phyloP scores from a whole-genome alignment of 2,113 vertebrate species.

The Eonycteris spelaea region DNA sequence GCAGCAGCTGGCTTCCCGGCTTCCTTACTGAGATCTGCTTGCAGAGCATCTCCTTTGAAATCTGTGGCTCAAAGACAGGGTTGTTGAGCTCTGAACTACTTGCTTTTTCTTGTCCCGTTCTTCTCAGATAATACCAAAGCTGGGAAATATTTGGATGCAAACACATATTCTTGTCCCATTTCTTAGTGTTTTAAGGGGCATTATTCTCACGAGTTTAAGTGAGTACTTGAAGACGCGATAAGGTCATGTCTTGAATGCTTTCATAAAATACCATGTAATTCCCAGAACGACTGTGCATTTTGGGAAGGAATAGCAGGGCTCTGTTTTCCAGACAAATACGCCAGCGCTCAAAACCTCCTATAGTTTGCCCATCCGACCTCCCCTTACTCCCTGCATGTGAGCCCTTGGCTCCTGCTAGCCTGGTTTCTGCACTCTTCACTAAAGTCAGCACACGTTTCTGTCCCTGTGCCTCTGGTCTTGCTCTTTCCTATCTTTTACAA shows the following conservation, averaged over 20 bases:
- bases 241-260: background rate
- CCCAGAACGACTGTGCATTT: background rate
- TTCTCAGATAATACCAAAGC: background rate
- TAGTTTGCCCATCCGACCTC: background rate
- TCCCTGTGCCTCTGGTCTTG: background rate
- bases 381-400: background rate
- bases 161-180: background rate
- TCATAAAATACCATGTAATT: background rate
- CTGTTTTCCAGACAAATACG: background rate
- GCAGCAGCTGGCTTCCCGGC: constrained; percentile 46
- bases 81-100: constrained; percentile 33
- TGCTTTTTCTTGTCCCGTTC: constrained; percentile 39
- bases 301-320: background rate
- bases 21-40: constrained; percentile 54
- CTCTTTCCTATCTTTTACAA: background rate
- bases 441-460: background rate
- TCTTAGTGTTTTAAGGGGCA: background rate
- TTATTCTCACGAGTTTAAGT: background rate
- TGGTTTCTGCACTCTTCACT: background rate
- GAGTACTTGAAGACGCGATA: background rate
- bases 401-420: background rate
- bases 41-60: constrained; percentile 57
- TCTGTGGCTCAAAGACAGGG: constrained; percentile 18
- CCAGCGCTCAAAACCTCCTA: background rate
- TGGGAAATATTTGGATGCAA: background rate